Percentiles rank a stretch among this genome's conserved stretches.
phyloP scores from a whole-genome alignment of 2,797 vertebrate species.

The Anabas testudineus region DNA sequence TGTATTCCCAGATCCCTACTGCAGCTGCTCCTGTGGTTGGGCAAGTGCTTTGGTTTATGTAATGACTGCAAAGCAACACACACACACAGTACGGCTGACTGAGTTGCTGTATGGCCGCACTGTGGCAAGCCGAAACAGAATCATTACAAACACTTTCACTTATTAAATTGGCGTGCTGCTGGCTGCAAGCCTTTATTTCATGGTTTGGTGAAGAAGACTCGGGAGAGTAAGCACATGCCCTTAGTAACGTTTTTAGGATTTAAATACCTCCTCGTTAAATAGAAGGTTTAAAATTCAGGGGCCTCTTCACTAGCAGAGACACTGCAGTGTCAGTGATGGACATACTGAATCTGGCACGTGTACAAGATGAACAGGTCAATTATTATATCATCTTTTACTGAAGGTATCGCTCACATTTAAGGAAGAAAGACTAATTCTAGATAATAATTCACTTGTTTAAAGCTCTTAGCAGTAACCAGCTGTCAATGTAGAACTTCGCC shows the following conservation, averaged over 20 bases:
- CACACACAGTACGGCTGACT: slow-evolving; percentile 56
- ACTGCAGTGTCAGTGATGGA: background rate
- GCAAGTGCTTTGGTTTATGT: slow-evolving; percentile 76
- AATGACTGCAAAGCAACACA: slow-evolving; percentile 75
- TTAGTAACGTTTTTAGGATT: background rate
- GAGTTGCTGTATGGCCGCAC: slow-evolving; percentile 60
- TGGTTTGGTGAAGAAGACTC: slow-evolving; percentile 31
- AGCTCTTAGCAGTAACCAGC: slow-evolving; percentile 5
- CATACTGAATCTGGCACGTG: background rate
- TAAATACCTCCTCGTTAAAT: background rate
- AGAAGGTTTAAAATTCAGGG: background rate
- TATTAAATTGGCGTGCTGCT: slow-evolving; percentile 64
- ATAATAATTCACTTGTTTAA: slow-evolving; percentile 1
- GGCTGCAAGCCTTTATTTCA: slow-evolving; percentile 58
- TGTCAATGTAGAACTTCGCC: background rate
- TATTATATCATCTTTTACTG: background rate
- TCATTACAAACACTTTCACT: slow-evolving; percentile 68
- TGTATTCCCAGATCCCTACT: slow-evolving; percentile 70
- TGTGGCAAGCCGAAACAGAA: slow-evolving; percentile 62
- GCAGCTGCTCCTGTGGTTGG: slow-evolving; percentile 75
- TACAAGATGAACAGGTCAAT: slow-evolving; percentile 18
- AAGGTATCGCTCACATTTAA: background rate
- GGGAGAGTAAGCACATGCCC: slow-evolving; percentile 9
- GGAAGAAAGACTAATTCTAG: background rate
- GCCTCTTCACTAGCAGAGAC: background rate